A percentile compares a stretch with the other conserved stretches of the same genome.
phyloP scores from a whole-genome alignment of 2,113 vertebrate genomes.

The Acanthochromis polyacanthus region DNA sequence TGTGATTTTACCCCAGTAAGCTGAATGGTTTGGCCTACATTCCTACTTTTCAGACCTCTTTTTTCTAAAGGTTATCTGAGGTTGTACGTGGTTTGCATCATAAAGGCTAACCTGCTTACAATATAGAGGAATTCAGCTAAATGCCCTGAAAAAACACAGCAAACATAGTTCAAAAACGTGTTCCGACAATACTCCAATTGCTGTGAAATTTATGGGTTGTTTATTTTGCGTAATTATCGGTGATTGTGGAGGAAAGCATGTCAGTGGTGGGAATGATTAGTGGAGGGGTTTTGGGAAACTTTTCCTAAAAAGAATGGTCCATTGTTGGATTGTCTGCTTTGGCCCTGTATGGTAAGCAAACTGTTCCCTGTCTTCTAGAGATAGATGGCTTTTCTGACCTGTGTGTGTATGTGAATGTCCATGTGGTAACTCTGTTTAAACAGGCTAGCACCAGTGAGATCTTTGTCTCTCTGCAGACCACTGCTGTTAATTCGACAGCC shows the following conservation, averaged over 20 bases:
- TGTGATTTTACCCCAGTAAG: slow-evolving; percentile 5
- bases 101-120: slow-evolving; percentile 26
- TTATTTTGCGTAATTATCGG: slow-evolving; percentile 54
- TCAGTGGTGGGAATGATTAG: slow-evolving; percentile 51
- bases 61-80: slow-evolving; percentile 15
- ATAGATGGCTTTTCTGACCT: slow-evolving; percentile 66
- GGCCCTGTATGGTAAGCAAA: slow-evolving; percentile 58
- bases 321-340: slow-evolving; percentile 73
- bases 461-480: slow-evolving; percentile 50
- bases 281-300: slow-evolving; percentile 59
- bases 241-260: slow-evolving; percentile 37
- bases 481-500: slow-evolving; percentile 47
- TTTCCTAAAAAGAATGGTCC: slow-evolving; percentile 68
- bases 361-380: slow-evolving; percentile 55
- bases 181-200: slow-evolving; percentile 20
- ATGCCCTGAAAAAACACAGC: slow-evolving; percentile 7
- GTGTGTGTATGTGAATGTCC: slow-evolving; percentile 15
- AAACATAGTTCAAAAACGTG: neutral
- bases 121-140: slow-evolving; percentile 13
- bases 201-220: slow-evolving; percentile 11
- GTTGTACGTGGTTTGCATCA: slow-evolving; percentile 18
- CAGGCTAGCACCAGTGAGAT: slow-evolving; percentile 47
- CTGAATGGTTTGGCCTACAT: slow-evolving; percentile 17
- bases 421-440: slow-evolving; percentile 56
- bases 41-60: neutral